Percentiles rank a stretch among this genome's conserved stretches.
Conservation (phyloP, 2,113 vertebrate species). For the Chionis minor region DNA sequence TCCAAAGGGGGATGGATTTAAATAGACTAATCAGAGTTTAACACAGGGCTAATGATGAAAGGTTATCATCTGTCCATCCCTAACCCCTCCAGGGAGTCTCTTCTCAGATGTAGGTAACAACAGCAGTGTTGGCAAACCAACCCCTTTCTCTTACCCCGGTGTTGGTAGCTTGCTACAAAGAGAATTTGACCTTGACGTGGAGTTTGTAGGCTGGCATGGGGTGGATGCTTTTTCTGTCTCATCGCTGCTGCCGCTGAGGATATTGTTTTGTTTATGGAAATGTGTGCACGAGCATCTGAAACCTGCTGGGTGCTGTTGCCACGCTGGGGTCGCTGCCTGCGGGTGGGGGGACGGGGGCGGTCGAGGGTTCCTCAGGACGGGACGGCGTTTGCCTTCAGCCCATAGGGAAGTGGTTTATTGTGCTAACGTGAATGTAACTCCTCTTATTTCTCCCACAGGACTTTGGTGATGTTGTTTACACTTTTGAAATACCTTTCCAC, state of each 20-base stretch:
- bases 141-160: not conserved
- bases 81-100: not conserved
- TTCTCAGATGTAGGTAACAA: not conserved
- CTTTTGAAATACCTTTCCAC: slow-evolving; percentile 90
- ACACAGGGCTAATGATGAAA: slow-evolving; percentile 64
- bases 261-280: slow-evolving; percentile 33
- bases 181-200: slow-evolving; percentile 57
- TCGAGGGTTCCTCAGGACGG: not conserved
- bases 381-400: not conserved
- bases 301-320: fast-evolving
- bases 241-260: not conserved
- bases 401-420: not conserved
- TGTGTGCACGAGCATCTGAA: not conserved
- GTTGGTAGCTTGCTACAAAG: not conserved
- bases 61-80: slow-evolving; percentile 54
- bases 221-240: slow-evolving; percentile 48
- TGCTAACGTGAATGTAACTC: not conserved
- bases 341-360: not conserved
- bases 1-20: slow-evolving; percentile 61
- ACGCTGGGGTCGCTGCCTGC: not conserved
- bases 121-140: not conserved
- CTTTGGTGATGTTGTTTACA: slow-evolving; percentile 89
- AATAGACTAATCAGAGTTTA: slow-evolving; percentile 66
- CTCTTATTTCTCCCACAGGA: slow-evolving; percentile 76
- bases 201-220: slow-evolving; percentile 22